Evolutionary conservation across 2,113 vertebrate genomes (phyloP).

Genomic region (Antechinus stuartii): DNA sequence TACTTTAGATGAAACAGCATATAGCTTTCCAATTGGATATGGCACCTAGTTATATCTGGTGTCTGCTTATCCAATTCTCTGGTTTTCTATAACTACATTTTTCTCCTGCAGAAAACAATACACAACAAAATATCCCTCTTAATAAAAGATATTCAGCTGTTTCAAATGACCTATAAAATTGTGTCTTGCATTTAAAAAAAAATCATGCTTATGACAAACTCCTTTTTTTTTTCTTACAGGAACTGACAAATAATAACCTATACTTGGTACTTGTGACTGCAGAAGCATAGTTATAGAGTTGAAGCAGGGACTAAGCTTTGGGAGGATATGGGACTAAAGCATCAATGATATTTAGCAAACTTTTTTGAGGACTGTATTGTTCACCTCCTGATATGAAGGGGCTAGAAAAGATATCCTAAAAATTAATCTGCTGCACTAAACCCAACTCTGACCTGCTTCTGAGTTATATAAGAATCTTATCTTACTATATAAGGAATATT

Average conservation of each 20-base stretch:
- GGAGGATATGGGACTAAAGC: background rate
- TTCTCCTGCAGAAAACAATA: background rate
- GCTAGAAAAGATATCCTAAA: background rate
- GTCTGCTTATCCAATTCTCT: background rate
- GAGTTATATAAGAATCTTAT: background rate
- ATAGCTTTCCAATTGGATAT: conserved; percentile 3
- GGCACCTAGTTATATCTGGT: background rate
- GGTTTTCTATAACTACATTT: background rate
- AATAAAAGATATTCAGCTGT: background rate
- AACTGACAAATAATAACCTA: background rate
- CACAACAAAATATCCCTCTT: background rate
- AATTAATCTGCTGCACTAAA: background rate
- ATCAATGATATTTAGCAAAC: background rate
- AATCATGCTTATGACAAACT: background rate
- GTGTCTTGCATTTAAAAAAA: conserved; percentile 10
- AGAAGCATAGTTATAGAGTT: background rate
- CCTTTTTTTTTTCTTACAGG: background rate
- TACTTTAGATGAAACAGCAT: conserved; percentile 33
- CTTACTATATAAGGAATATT: background rate
- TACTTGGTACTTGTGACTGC: background rate
- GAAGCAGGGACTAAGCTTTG: background rate
- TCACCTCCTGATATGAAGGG: background rate
- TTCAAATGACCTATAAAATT: conserved; percentile 23
- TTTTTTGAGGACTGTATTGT: background rate
- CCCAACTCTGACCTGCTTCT: background rate